phyloP scores from a whole-genome alignment of 2,113 vertebrate genomes.

The Nesospiza acunhae region DNA sequence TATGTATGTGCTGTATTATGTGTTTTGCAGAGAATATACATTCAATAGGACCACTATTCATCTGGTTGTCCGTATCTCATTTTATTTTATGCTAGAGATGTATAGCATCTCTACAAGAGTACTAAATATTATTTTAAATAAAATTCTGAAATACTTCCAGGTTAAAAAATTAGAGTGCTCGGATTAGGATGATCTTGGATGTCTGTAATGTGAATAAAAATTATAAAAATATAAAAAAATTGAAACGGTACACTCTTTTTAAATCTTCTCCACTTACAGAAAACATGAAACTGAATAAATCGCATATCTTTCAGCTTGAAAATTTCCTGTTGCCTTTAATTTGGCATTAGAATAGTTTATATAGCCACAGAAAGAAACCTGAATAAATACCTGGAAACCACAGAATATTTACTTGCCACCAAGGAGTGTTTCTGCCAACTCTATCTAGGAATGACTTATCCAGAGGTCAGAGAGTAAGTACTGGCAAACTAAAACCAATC shows the following conservation, averaged over 20 bases:
- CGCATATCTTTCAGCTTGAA: not conserved
- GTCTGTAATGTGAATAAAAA: not conserved
- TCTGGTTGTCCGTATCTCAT: not conserved
- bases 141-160: not conserved
- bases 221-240: not conserved
- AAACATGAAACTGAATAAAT: not conserved
- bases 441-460: not conserved
- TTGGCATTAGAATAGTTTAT: not conserved
- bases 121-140: not conserved
- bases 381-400: not conserved
- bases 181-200: not conserved
- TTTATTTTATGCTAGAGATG: not conserved
- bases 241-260: not conserved
- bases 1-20: too few relatives aligned
- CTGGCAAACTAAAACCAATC: not conserved
- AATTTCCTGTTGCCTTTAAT: not conserved
- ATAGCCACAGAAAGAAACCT: not conserved
- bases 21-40: not conserved
- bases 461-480: not conserved
- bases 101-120: not conserved
- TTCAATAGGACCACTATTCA: not conserved
- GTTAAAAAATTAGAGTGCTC: not conserved
- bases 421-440: not conserved
- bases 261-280: not conserved
- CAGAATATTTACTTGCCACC: not conserved